Conservation (phyloP, 92 coral and sea anemone species). For the Epizoanthus ramosus region DNA sequence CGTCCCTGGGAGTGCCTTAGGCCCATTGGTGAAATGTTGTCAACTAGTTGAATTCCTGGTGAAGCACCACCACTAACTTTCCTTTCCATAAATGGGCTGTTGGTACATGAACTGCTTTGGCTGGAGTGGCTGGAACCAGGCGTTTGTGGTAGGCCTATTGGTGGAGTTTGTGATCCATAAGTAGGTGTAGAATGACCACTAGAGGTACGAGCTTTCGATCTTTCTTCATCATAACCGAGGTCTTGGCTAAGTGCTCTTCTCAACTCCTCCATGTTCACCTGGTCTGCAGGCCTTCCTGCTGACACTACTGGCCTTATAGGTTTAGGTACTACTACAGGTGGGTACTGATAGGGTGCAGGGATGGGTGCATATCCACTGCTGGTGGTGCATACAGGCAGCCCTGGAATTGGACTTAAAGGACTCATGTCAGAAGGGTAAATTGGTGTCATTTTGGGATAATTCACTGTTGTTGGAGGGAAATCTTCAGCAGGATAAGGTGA, state of each 20-base stretch:
- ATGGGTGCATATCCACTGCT: neutral
- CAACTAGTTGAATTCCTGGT: slow-evolving; percentile 6
- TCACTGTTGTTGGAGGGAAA: neutral
- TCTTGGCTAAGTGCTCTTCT: slow-evolving; percentile 23
- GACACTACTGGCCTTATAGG: slow-evolving; percentile 9
- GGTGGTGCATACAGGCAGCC: neutral
- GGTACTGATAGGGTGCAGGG: slow-evolving; percentile 20
- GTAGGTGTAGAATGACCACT: slow-evolving; percentile 30
- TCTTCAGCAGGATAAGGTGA: neutral
- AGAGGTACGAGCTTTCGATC: neutral
- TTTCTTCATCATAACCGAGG: slow-evolving; percentile 2
- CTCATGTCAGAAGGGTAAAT: slow-evolving; percentile 39
- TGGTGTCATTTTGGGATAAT: slow-evolving; percentile 11
- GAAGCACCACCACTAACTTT: slow-evolving; percentile 27
- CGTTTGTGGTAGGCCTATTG: slow-evolving; percentile 23
- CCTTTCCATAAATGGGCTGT: slow-evolving; percentile 36
- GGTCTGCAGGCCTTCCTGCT: neutral
- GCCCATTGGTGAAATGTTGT: neutral
- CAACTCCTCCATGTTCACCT: slow-evolving; percentile 28
- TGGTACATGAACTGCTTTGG: slow-evolving; percentile 28
- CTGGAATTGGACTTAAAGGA: slow-evolving; percentile 12
- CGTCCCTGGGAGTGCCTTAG: neutral
- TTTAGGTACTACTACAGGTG: slow-evolving; percentile 14
- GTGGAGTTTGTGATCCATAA: slow-evolving; percentile 18
- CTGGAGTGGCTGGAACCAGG: slow-evolving; percentile 32